phyloP scores from a whole-genome alignment of 2,797 vertebrate species.

The Lycodopsis pacificus region DNA sequence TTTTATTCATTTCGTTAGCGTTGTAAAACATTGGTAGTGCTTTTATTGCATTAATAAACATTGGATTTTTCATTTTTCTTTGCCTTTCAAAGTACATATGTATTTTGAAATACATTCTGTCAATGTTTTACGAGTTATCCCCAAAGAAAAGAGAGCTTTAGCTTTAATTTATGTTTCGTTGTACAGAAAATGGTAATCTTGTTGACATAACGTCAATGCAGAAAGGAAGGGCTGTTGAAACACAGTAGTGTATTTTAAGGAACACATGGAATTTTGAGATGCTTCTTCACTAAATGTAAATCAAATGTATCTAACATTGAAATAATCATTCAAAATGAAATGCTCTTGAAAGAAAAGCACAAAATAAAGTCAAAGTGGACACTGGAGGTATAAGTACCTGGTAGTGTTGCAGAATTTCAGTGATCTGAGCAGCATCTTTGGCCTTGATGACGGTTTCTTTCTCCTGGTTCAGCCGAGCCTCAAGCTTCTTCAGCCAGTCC shows the following conservation, averaged over 20 bases:
- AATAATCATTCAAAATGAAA: not conserved
- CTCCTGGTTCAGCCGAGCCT: conserved; percentile 64
- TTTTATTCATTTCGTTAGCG: not conserved
- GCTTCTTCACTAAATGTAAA: not conserved
- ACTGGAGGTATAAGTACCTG: conserved; percentile 81
- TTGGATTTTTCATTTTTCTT: not conserved
- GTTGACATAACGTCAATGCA: not conserved
- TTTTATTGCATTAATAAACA: not conserved
- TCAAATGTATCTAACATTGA: not conserved
- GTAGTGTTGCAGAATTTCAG: conserved; percentile 79
- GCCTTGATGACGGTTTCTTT: conserved; percentile 62
- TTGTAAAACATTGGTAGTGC: not conserved
- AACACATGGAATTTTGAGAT: not conserved
- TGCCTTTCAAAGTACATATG: not conserved
- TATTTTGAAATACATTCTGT: no score
- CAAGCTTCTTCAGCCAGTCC: conserved; percentile 82
- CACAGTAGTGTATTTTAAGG: not conserved
- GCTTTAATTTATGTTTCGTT: not conserved
- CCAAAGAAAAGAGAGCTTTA: not conserved
- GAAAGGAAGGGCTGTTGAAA: conserved; percentile 5
- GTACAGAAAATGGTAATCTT: not conserved
- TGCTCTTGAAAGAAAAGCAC: not conserved
- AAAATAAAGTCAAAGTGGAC: not conserved
- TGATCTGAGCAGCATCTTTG: conserved; percentile 72
- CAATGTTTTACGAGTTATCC: no score